Evolutionary conservation across 2,888 invertebrate genomes (phyloP), one percentile per base, ranked within the genome.

Genomic region (Orthosia incerta): DNA sequence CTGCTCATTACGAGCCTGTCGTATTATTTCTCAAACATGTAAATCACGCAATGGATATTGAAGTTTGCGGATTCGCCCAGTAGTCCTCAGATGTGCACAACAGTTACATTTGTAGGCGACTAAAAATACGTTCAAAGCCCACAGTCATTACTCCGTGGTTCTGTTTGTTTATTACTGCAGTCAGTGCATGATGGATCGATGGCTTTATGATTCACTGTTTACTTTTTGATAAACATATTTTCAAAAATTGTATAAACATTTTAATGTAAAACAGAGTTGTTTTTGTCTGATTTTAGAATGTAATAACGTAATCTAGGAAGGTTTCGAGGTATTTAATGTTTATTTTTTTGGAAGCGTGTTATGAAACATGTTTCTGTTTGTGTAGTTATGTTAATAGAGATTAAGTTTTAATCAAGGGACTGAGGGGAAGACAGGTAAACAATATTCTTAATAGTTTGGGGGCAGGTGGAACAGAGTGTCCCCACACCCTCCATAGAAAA

Each of bases 121-220:
- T 77, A 74, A 79, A 86, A 85, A 85, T 85, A 86, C 79, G 63
- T 51, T 71, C 62, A 62, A 70, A 76, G 46, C 74, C 45, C 67
- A 60, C 61, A 76, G 65, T 66, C 72, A 85, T 85, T 77, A 84
- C 76, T 79, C 67, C 73, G 68, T 63, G 76, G 82, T 79, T 79
- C 70, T 83, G 86, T 88, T 87, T 86, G 86, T 87, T 87, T 89
- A 87, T 87, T 79, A 79, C 75, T 81, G 50, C 82, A 84, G 87
- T 84, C 84, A 71, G 68, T 80, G 74, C 48, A 75, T 87, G 86
- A 90, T 89, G 80, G 86, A 89, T 89, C 76, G 85, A 80, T 79
- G 72, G 79, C 62, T 79, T 82, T 82, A 71, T 74, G 83, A 80
- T 76, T 80, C 74, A 74, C 39, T 80, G 82, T 83, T 80, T 76